Evolutionary conservation across 2,113 vertebrate species (phyloP).

Genomic region (Prietella phreatophila): DNA sequence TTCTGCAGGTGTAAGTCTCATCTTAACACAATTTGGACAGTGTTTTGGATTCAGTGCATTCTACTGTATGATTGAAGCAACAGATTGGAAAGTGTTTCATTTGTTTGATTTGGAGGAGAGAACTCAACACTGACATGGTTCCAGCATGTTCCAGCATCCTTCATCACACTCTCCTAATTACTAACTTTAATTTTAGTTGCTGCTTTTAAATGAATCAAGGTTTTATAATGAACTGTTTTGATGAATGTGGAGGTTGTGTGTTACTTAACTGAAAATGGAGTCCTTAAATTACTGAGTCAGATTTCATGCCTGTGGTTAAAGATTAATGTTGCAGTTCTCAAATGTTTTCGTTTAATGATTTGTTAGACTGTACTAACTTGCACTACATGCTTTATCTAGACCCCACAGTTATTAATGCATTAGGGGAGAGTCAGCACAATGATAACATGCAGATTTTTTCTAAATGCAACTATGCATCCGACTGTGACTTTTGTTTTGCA

Average conservation of each 20-base stretch:
- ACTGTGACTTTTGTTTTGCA: neutral
- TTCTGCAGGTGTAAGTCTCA: neutral
- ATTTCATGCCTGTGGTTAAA: neutral
- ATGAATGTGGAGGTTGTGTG: neutral
- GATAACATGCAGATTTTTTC: neutral
- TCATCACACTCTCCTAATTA: neutral
- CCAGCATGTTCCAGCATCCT: too few species aligned
- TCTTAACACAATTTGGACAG: neutral
- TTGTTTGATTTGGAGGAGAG: neutral
- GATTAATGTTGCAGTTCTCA: neutral
- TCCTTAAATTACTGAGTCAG: constrained; percentile 1
- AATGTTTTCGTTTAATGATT: neutral
- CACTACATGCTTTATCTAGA: constrained; percentile 9
- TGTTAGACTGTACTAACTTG: neutral
- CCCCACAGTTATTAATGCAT: neutral
- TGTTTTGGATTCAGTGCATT: constrained; percentile 10
- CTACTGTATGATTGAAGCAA: neutral
- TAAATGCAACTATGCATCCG: neutral
- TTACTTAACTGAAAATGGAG: neutral
- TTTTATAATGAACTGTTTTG: neutral
- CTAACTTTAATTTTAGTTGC: neutral
- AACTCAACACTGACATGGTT: neutral
- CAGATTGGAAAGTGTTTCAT: neutral
- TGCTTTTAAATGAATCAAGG: neutral
- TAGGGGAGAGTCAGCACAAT: neutral